A percentile compares a stretch with the other conserved stretches of the same genome.
These are phyloP conservation scores for Willowsia nigromaculata DNA, from an alignment of 2,888 invertebrate species.

Conservation along the genomic window DNA sequence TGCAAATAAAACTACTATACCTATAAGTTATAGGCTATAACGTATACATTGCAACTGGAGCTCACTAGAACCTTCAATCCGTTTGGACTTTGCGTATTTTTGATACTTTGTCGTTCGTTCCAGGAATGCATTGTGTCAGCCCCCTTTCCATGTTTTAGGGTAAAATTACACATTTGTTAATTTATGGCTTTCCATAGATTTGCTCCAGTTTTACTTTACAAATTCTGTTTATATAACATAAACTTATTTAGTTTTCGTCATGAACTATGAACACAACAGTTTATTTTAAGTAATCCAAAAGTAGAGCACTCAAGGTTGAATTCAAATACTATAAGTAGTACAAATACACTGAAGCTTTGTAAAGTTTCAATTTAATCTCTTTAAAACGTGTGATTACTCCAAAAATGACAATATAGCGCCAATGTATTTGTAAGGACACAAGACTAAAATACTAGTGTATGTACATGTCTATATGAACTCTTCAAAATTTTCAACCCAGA, in stretches of 20 bases:
- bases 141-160: no score
- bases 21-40: no score
- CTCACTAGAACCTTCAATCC: no score
- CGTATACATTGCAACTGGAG: no score
- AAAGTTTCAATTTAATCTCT: neutral
- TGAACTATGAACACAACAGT: neutral
- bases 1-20: no score
- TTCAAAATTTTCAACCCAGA: neutral
- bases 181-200: neutral
- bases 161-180: neutral
- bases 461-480: neutral
- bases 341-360: neutral
- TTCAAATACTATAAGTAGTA: neutral
- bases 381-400: neutral
- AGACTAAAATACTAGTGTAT: neutral
- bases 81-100: no score
- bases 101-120: no score
- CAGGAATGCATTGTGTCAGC: no score
- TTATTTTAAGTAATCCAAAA: neutral
- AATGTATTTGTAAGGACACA: neutral
- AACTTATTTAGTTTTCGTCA: no score
- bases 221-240: no score
- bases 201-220: neutral
- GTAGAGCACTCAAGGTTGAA: neutral
- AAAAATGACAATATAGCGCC: neutral